phyloP scores from a whole-genome alignment of 2,888 invertebrate genomes.

The Laothoe populi region DNA sequence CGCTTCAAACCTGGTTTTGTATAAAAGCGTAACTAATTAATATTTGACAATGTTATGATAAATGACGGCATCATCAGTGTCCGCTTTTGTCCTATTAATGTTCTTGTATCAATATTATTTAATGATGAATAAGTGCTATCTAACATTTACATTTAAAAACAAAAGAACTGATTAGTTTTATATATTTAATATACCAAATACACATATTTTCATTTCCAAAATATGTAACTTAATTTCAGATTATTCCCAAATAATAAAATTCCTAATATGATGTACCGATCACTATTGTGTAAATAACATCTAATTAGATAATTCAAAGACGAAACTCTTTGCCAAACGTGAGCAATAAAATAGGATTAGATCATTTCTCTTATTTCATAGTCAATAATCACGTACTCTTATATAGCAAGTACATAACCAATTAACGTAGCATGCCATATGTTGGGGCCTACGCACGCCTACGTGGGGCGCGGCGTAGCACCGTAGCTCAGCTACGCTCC shows the following conservation, averaged over 20 bases:
- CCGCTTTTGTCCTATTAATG: not conserved
- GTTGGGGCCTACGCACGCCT: slow-evolving; percentile 75
- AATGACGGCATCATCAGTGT: not conserved
- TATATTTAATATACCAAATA: no score
- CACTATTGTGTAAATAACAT: no score
- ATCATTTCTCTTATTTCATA: not conserved
- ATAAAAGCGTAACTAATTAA: not conserved
- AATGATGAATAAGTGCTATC: not conserved
- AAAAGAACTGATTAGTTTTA: no score
- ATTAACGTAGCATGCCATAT: slow-evolving; percentile 52
- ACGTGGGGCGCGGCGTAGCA: slow-evolving; percentile 74
- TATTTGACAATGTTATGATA: slow-evolving; percentile 5
- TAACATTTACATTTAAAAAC: not conserved
- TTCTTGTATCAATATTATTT: not conserved
- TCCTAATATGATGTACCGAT: no score
- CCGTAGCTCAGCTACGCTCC: slow-evolving; percentile 56
- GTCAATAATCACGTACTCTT: slow-evolving; percentile 26
- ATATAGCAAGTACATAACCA: slow-evolving; percentile 15
- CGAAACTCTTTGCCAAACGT: not conserved
- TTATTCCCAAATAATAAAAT: no score
- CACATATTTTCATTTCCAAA: no score
- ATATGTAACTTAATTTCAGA: no score
- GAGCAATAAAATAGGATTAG: not conserved
- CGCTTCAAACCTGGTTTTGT: not conserved
- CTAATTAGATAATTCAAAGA: no score